Evolutionary conservation across 2,113 vertebrate genomes (phyloP).

Genomic region (Melanotaenia duboulayi): DNA sequence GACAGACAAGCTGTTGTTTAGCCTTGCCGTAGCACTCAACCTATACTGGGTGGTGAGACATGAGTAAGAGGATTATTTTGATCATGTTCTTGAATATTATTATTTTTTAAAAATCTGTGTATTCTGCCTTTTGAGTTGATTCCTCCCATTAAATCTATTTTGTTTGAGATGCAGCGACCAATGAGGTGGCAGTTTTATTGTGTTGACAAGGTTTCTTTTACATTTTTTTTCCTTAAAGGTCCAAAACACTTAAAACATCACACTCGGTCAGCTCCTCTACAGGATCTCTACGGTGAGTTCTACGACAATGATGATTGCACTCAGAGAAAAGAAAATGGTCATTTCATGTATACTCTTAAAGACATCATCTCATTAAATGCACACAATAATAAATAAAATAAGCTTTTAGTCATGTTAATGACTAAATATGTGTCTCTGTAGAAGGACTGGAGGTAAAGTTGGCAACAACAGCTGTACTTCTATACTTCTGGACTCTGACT

Average conservation of each 20-base stretch:
- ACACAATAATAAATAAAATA: background rate
- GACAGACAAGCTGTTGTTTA: too few relatives aligned
- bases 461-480: constrained; percentile 79
- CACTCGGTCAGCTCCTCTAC: constrained; percentile 90
- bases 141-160: too few relatives aligned
- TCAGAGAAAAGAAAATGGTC: background rate
- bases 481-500: constrained; percentile 89
- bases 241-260: constrained; percentile 91
- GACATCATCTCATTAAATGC: too few relatives aligned
- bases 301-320: background rate
- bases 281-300: constrained; percentile 86
- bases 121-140: too few relatives aligned
- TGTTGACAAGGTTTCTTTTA: background rate
- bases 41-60: too few relatives aligned
- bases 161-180: too few relatives aligned
- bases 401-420: background rate
- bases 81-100: too few relatives aligned
- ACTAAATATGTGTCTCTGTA: constrained; percentile 18
- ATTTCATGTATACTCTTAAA: background rate
- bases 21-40: too few relatives aligned
- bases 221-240: constrained; percentile 80
- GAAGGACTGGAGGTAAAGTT: constrained; percentile 79
- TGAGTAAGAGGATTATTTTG: too few relatives aligned
- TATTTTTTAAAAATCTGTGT: too few relatives aligned
- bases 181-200: too few relatives aligned